A percentile compares a stretch with the other conserved stretches of the same genome.
Conservation (phyloP, 2,797 vertebrate genomes). For the Gymnothorax reevesii region DNA sequence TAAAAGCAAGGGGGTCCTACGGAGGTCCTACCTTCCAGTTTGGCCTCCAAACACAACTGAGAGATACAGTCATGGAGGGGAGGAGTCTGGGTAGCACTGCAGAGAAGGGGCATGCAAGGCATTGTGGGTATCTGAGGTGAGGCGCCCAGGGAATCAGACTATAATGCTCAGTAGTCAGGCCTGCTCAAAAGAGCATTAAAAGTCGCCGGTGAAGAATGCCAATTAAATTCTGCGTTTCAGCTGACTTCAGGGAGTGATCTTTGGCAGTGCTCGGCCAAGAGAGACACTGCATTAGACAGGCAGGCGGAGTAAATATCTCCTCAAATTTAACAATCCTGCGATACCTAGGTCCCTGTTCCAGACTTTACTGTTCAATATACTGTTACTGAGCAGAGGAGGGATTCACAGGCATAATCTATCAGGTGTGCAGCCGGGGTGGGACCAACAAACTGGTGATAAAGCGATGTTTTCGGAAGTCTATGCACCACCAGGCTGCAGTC, state of each 20-base stretch:
- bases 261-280: neutral
- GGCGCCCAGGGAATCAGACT: neutral
- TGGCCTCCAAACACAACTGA: too few species aligned
- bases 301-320: neutral
- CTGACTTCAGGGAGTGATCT: neutral
- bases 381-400: conserved; percentile 43
- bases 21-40: too few species aligned
- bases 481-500: conserved; percentile 39
- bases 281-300: neutral
- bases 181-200: neutral
- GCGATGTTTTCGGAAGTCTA: conserved; percentile 36
- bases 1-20: too few species aligned
- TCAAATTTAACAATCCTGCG: conserved; percentile 38
- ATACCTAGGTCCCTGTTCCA: conserved; percentile 36
- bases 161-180: neutral
- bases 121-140: neutral
- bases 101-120: neutral
- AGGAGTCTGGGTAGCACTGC: neutral
- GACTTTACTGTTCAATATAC: conserved; percentile 60
- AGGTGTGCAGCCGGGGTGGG: conserved; percentile 27
- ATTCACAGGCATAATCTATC: conserved; percentile 47
- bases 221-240: neutral
- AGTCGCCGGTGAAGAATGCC: neutral
- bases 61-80: neutral
- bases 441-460: conserved; percentile 37